These are phyloP conservation scores for Drosophila trapezifrons DNA, from an alignment of 1,140 invertebrate genomes.

Conservation along the genomic window DNA sequence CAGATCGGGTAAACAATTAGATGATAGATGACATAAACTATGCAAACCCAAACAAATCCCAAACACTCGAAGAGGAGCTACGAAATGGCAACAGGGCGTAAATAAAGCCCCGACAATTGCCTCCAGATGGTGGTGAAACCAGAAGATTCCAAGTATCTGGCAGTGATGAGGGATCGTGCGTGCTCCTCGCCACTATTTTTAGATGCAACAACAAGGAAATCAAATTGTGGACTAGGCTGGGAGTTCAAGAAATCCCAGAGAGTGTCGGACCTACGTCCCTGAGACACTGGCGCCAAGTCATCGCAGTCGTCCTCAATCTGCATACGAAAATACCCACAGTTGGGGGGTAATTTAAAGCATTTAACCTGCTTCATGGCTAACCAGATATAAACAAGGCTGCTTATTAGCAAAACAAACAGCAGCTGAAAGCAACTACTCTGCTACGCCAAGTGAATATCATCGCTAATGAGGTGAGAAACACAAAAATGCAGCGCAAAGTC, in stretches of 20 bases:
- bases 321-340: constrained; percentile 34
- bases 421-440: constrained; percentile 15
- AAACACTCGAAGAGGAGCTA: constrained; percentile 20
- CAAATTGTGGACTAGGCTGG: not conserved
- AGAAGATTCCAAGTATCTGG: constrained; percentile 26
- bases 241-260: constrained; percentile 1
- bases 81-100: constrained; percentile 12
- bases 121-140: constrained; percentile 38
- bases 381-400: constrained; percentile 58
- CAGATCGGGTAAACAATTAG: constrained; percentile 58
- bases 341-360: constrained; percentile 23
- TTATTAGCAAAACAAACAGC: constrained; percentile 52
- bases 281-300: constrained; percentile 27
- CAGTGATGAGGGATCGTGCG: constrained; percentile 16
- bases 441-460: constrained; percentile 5
- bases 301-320: constrained; percentile 29
- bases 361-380: constrained; percentile 70
- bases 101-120: constrained; percentile 31
- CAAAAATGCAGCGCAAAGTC: not conserved
- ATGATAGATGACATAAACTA: constrained; percentile 70
- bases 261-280: not conserved
- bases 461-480: not conserved
- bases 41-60: constrained; percentile 27
- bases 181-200: constrained; percentile 20
- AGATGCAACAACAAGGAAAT: constrained; percentile 18